Evolutionary conservation across 2,888 invertebrate species (phyloP), one percentile per base, ranked within the genome.

Genomic region (Bellardia bayeri): DNA sequence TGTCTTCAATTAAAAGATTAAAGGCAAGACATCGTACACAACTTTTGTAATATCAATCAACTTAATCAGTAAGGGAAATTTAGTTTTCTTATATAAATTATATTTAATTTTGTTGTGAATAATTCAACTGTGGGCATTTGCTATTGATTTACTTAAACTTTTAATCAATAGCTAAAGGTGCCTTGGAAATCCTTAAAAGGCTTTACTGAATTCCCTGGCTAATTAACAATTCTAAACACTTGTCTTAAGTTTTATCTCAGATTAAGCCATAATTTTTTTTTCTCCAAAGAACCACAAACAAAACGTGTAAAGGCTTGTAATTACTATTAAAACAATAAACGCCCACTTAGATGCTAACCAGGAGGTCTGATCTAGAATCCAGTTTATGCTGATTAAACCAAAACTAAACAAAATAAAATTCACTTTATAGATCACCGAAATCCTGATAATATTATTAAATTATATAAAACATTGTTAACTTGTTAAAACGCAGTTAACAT

Each of bases 401-500:
- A 58, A 58, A 45, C 11, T 66, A 37, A 80, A 23, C n/a, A n/a
- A n/a, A 71, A 23, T 8, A 16, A 58, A 64, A 56, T 74, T 79
- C n/a, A 37, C 85, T 85, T 85, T 87, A 64, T 33, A 85, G 87
- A 85, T 82, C 85, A 58, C 79, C 79, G 79, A 74, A 72, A 66
- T 72, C 45, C 69, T 37, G 80, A 85, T 69, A 63, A 51, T 16
- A 40, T 33, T 51, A 58, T 56, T 49, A 13, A 58, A 64, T 16
- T 63, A 56, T 11, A 63, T 69, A 63, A 56, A 79, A 49, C 23
- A 23, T 74, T 54, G n/a, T 45, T 72, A 54, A 68, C 78, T 87
- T 87, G 87, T 84, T 87, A 85, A 64, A 74, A 87, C 85, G 78
- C 74, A 87, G 82, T 87, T 63, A 87, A 71, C 69, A 75, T 11